Percentiles rank a stretch among this genome's conserved stretches.
These are phyloP conservation scores for Heteractis magnifica DNA, from an alignment of 92 coral and sea anemone genomes.

Conservation along the genomic window DNA sequence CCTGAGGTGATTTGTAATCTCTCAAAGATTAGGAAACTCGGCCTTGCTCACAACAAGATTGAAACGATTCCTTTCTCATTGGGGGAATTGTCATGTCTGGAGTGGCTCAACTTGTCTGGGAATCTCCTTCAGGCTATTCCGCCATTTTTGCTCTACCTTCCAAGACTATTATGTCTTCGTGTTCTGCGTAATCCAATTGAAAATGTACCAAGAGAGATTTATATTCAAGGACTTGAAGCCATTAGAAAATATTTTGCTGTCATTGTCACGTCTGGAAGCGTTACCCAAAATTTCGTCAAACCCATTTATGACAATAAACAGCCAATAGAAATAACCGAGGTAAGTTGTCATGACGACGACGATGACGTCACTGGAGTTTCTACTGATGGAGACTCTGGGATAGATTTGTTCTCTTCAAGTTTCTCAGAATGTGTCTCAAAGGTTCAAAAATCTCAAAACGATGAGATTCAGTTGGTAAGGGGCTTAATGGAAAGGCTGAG, in stretches of 20 bases:
- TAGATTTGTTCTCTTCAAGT: conserved; percentile 19
- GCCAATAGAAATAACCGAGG: no score
- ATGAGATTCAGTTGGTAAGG: conserved; percentile 54
- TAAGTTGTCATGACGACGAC: background rate
- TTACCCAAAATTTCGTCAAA: background rate
- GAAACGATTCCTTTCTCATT: conserved; percentile 50
- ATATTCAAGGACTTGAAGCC: conserved; percentile 42
- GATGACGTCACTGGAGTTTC: background rate
- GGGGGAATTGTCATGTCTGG: conserved; percentile 36
- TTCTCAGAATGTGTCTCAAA: conserved; percentile 30
- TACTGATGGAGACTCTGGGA: background rate
- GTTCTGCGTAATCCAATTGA: conserved; percentile 67
- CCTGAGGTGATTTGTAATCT: conserved; percentile 57
- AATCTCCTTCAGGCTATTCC: conserved; percentile 62
- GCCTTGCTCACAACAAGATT: conserved; percentile 62
- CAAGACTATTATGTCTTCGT: conserved; percentile 48
- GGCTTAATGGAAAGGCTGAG: conserved; percentile 55
- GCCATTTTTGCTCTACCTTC: conserved; percentile 42
- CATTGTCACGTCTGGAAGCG: background rate
- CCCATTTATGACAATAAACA: no score
- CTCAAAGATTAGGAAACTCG: conserved; percentile 45
- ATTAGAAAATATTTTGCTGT: conserved; percentile 55
- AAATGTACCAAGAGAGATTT: conserved; percentile 68
- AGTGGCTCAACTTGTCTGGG: conserved; percentile 80
- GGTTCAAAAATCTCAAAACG: conserved; percentile 55